phyloP scores from a whole-genome alignment of 2,888 invertebrate genomes.

The Auanema sp. region DNA sequence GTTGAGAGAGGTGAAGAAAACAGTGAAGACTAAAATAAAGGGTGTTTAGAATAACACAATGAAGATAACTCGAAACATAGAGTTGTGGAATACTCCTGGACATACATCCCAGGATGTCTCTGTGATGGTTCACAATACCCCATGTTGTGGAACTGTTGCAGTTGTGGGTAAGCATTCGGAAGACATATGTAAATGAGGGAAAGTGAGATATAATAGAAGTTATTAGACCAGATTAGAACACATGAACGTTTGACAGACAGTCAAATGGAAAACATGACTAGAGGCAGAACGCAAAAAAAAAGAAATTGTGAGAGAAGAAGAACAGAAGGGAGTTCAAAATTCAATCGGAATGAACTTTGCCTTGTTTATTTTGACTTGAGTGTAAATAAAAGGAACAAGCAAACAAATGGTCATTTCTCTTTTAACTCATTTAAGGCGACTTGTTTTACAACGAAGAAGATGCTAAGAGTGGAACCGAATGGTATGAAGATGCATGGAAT shows the following conservation, averaged over 20 bases:
- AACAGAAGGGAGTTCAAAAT: too few relatives aligned
- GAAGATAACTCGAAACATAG: conserved; percentile 51
- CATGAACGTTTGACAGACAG: background rate
- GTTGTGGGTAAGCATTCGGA: conserved; percentile 39
- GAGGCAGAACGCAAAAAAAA: too few relatives aligned
- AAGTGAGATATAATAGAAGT: background rate
- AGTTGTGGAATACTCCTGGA: conserved; percentile 61
- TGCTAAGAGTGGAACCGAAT: conserved; percentile 45
- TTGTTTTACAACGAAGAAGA: conserved; percentile 56
- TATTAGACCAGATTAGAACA: too few relatives aligned
- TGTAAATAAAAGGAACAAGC: too few relatives aligned
- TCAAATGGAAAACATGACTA: too few relatives aligned
- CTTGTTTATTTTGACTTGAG: too few relatives aligned
- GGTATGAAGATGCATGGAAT: conserved; percentile 58
- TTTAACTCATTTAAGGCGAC: conserved; percentile 44
- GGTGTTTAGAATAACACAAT: conserved; percentile 44
- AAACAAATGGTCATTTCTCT: conserved; percentile 5
- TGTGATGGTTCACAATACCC: conserved; percentile 52
- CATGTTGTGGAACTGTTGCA: conserved; percentile 51
- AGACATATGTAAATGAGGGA: background rate
- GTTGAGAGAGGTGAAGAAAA: conserved; percentile 30
- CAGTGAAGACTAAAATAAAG: background rate
- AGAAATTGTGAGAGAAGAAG: too few relatives aligned
- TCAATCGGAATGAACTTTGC: too few relatives aligned
- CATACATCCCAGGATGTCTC: conserved; percentile 57